These are phyloP conservation scores for Saccostrea glomerata DNA, from an alignment of 1,140 invertebrate species.

Conservation along the genomic window DNA sequence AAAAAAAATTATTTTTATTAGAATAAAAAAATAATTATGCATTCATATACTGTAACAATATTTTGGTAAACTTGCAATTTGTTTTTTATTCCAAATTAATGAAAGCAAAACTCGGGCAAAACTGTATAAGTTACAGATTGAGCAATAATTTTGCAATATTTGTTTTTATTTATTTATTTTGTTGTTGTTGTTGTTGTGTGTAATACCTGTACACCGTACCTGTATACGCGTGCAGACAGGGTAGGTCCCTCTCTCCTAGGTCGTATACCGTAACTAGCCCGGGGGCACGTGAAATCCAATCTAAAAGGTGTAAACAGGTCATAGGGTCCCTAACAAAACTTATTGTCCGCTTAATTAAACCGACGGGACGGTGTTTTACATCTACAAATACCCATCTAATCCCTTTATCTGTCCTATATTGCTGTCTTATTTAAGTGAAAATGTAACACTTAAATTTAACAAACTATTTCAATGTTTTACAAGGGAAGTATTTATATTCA, in stretches of 20 bases:
- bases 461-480: constrained; percentile 23
- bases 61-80: no score
- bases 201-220: background rate
- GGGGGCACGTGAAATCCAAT: constrained; percentile 19
- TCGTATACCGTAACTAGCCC: background rate
- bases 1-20: no score
- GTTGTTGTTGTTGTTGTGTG: no score
- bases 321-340: background rate
- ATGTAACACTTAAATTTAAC: constrained; percentile 11
- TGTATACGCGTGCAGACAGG: background rate
- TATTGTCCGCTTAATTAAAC: constrained; percentile 20
- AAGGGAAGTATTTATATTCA: background rate
- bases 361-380: background rate
- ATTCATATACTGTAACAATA: no score
- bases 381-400: background rate
- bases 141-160: no score
- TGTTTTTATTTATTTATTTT: no score
- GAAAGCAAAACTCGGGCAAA: no score
- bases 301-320: constrained; percentile 12
- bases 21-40: no score
- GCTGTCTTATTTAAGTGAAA: background rate
- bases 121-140: no score
- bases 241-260: background rate
- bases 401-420: background rate
- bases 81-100: no score